These are phyloP conservation scores for Agonopterix subpropinquella DNA, from an alignment of 2,888 invertebrate genomes.

Conservation along the genomic window DNA sequence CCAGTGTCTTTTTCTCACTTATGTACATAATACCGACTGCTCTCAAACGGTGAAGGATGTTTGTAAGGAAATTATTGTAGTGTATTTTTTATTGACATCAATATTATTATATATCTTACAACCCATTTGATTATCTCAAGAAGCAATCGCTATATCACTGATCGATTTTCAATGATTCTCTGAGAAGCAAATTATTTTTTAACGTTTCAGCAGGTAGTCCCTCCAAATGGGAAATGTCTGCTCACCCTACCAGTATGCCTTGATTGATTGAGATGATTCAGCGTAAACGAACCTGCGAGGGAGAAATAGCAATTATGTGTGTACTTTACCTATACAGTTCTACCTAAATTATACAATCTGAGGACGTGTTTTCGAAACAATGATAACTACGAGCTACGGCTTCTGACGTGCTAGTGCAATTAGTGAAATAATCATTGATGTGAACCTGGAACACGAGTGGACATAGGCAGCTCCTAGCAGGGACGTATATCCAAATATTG, in stretches of 20 bases:
- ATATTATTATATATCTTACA: no score
- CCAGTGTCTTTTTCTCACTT: no score
- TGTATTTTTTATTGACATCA: no score
- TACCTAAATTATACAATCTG: background rate
- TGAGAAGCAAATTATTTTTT: no score
- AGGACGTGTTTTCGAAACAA: background rate
- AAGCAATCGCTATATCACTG: no score
- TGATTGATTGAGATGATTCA: slow-evolving; percentile 57
- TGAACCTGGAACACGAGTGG: background rate
- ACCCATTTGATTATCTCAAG: no score
- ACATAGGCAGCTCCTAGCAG: background rate
- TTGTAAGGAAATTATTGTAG: no score
- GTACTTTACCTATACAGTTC: slow-evolving; percentile 14
- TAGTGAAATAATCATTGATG: background rate
- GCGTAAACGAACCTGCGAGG: slow-evolving; percentile 33
- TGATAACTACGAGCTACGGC: no score
- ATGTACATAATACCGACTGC: no score
- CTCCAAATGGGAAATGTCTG: slow-evolving; percentile 1
- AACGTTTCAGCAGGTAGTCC: background rate
- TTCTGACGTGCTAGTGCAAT: background rate
- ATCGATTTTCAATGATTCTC: no score
- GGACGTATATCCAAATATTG: background rate
- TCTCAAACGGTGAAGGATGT: no score
- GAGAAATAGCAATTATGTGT: slow-evolving; percentile 44
- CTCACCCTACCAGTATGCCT: slow-evolving; percentile 24